Base-by-base conservation (phyloP, 2,888 invertebrate species). In the Minunthozetes semirufus region DNA sequence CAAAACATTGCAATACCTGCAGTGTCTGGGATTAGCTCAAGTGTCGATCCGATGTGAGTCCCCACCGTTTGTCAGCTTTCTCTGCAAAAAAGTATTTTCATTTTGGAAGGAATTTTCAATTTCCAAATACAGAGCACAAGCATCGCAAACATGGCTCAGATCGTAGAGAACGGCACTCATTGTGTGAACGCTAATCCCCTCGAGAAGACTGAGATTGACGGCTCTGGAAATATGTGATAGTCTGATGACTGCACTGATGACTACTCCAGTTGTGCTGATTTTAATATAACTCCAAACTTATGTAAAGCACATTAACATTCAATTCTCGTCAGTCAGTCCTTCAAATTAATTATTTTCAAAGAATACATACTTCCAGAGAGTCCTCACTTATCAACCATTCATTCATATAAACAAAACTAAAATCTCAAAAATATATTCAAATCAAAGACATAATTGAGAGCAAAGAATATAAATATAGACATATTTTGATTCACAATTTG, bases 81-180 rank as follows among this genome's bases (percentile, higher is more conserved):
- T 42, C 42, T 68, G 19, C 68, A 68, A 42, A 42, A 42, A 42
- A 22, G 33, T 22, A 68, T 68, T 68, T 68, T 68, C 42, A 68
- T 68, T n/a, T 68, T 42, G 68, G 9, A n/a, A 68, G 68, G 68
- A 68, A 68, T 68, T 68, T 66, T 68, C 68, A 68, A 68, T 68
- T 68, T 68, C 38, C 22, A 38, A 15, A 22, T 8, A 38, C 42
- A 29, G 2, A 29, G 2, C 29, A 15, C 33, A n/a, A 19, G 27
- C 33, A 33, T 61, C 6, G 17, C 29, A 33, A 13, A 61, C 61
- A 61, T 59, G 19, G 22, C 61, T n/a, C 13, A 61, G 17, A 27
- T 9, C 33, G 11, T 33, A 29, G 17, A 61, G 29, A 29, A 61
- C 11, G 61, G 42, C 22, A 42, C 17, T 19, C 29, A 68, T 68